Evolutionary conservation across 2,888 invertebrate species (phyloP).

Genomic region (Agrotis clavis): DNA sequence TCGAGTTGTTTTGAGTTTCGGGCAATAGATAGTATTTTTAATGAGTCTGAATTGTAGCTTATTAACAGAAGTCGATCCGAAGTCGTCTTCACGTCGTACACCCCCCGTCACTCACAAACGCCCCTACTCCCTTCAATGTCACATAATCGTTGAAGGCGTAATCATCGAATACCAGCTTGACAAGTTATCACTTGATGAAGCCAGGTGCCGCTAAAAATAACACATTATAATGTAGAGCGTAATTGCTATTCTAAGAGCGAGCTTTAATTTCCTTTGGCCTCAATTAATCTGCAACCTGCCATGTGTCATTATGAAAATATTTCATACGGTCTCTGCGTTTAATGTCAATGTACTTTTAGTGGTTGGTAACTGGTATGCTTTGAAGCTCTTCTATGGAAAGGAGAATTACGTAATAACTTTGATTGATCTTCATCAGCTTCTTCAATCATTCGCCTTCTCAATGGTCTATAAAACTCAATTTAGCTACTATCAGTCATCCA

Average conservation of each 20-base stretch:
- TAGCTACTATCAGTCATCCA: too few species aligned
- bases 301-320: constrained; percentile 64
- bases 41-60: too few species aligned
- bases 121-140: constrained; percentile 60
- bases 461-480: too few species aligned
- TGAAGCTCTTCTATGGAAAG: too few species aligned
- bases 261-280: constrained; percentile 78
- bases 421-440: too few species aligned
- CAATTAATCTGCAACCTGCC: constrained; percentile 74
- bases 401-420: too few species aligned
- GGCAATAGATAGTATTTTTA: too few species aligned
- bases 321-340: not conserved
- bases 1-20: too few species aligned
- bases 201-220: constrained; percentile 83
- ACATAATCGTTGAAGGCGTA: constrained; percentile 59
- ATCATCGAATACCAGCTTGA: constrained; percentile 73
- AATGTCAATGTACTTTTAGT: constrained; percentile 12
- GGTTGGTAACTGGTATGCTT: constrained; percentile 22
- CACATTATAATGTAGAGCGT: constrained; percentile 73
- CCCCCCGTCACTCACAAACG: constrained; percentile 22
- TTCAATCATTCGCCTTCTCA: too few species aligned
- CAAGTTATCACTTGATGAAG: constrained; percentile 75
- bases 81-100: constrained; percentile 17
- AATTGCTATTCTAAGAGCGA: constrained; percentile 75
- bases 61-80: not conserved